These are phyloP conservation scores for Irena cyanogastra DNA, from an alignment of 2,113 vertebrate genomes.

Conservation along the genomic window DNA sequence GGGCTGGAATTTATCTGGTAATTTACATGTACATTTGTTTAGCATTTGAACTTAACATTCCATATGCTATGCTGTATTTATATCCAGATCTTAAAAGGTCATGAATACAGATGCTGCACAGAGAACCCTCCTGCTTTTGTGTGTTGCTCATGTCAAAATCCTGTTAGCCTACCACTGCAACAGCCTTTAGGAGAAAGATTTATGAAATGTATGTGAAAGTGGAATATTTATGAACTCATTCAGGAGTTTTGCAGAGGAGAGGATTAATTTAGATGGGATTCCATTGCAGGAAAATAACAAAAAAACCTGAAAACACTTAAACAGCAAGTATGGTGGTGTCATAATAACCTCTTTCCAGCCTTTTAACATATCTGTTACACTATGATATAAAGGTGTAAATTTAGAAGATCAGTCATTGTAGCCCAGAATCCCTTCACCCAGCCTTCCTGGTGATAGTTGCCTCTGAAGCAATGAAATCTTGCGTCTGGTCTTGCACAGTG, in stretches of 20 bases:
- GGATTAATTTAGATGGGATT: not conserved
- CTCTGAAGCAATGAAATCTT: not conserved
- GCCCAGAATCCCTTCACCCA: not conserved
- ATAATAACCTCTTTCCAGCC: not conserved
- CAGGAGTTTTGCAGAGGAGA: not conserved
- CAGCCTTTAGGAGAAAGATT: not conserved
- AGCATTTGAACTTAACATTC: slow-evolving; percentile 1
- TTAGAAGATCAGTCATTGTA: not conserved
- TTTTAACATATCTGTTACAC: not conserved
- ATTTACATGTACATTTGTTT: slow-evolving; percentile 13
- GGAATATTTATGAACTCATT: not conserved
- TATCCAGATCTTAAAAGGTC: not conserved
- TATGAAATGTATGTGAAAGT: not conserved
- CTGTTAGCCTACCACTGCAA: not conserved
- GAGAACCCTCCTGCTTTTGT: not conserved
- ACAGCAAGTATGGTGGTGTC: not conserved
- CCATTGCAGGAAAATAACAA: not conserved
- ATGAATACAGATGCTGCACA: not conserved
- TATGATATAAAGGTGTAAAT: not conserved
- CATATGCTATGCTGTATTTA: not conserved
- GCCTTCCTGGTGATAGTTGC: not conserved
- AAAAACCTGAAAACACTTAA: not conserved
- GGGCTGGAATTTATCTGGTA: not conserved
- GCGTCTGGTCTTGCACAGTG: not conserved
- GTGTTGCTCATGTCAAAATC: not conserved